Evolutionary conservation across 2,113 vertebrate species (phyloP), one percentile per base, ranked within the genome.

Genomic region (Cardinalis cardinalis): DNA sequence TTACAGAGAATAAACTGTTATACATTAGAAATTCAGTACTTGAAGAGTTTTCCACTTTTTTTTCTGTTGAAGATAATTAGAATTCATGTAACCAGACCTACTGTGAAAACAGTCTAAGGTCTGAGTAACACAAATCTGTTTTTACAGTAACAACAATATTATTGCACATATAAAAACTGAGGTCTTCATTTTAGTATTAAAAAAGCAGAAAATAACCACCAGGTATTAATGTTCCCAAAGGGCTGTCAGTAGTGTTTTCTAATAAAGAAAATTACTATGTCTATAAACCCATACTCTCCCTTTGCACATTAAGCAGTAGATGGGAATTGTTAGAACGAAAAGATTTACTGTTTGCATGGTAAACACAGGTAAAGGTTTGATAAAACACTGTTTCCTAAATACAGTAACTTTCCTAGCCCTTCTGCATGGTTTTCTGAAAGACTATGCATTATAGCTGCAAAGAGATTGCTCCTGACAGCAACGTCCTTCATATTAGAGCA

Each of bases 391-490:
- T 85, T 95, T 92, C 63, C 43, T 73, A 73, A 55, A 88, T 60
- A n/a, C 5, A 24, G n/a, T 55, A 89, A 63, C 43, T 79, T 88
- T 38, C 46, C 76, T 75, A 76, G 51, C 31, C 34, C 16, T 89
- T 94, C 71, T 73, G 24, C 51, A 29, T 34, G 10, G 34, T 88
- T 81, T 95, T 84, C 83, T 84, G 84, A 69, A 93, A 48, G 28
- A 25, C 51, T 63, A 0, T 63, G 66, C 52, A 38, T 79, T 79
- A 52, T 24, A 52, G 9, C 43, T 87, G 78, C 51, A 66, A 79
- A 89, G 91, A 36, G 51, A 92, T 90, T 66, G 40, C 23, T 79
- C 70, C 70, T 93, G 90, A 93, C 81, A 92, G 74, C 70, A 66
- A 5, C 36, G 25, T 55, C 84, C 84, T 84, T 93, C 55, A 23